Conservation (phyloP, 2,888 invertebrate genomes). For the Rhamphomyia laevipes region DNA sequence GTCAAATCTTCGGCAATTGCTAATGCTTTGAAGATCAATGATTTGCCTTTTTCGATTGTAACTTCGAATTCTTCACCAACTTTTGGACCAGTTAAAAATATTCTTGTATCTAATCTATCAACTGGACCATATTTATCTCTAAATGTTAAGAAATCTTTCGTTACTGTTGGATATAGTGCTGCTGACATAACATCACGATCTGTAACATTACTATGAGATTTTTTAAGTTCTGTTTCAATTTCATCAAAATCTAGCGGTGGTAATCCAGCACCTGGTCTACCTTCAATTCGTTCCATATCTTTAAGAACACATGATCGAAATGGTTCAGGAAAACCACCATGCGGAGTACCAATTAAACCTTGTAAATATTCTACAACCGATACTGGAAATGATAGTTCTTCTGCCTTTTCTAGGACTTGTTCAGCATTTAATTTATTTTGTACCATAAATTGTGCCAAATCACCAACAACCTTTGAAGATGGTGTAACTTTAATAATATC, state of each 20-base stretch:
- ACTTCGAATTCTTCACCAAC: conserved; percentile 68
- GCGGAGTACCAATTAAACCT: conserved; percentile 82
- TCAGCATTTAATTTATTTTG: conserved; percentile 79
- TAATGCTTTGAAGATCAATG: conserved; percentile 75
- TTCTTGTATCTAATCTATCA: conserved; percentile 78
- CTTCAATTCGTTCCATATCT: conserved; percentile 71
- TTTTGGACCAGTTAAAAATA: conserved; percentile 84
- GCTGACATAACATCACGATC: conserved; percentile 90
- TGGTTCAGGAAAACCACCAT: conserved; percentile 92
- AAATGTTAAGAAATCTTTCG: conserved; percentile 74
- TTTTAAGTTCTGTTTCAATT: conserved; percentile 56
- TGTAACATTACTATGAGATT: conserved; percentile 49
- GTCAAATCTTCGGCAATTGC: conserved; percentile 83
- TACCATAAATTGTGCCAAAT: conserved; percentile 96
- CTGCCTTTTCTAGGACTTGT: conserved; percentile 70
- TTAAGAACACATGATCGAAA: conserved; percentile 54
- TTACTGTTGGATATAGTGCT: conserved; percentile 85
- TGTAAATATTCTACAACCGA: conserved; percentile 91
- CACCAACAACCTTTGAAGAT: conserved; percentile 93
- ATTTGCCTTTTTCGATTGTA: conserved; percentile 85
- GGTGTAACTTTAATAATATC: conserved; percentile 96
- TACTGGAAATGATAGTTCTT: conserved; percentile 88
- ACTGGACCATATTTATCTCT: conserved; percentile 78
- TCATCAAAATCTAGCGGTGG: conserved; percentile 69
- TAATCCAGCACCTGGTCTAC: conserved; percentile 73